A percentile compares a stretch with the other conserved stretches of the same genome.
phyloP scores from a whole-genome alignment of 1,140 invertebrate genomes.

The Nylanderia fulva region DNA sequence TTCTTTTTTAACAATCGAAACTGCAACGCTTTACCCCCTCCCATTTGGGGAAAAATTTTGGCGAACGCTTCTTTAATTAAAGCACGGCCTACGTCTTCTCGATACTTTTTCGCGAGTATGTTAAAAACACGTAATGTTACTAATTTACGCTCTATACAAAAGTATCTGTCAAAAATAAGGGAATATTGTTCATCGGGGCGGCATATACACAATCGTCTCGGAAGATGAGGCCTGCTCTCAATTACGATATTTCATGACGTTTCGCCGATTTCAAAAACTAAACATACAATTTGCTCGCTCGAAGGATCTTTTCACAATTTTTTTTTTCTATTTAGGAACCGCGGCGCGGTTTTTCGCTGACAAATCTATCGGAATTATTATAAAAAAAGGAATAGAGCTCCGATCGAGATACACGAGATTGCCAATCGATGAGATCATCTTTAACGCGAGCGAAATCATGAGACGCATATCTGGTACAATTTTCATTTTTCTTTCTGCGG shows the following conservation, averaged over 20 bases:
- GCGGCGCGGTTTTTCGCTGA: background rate
- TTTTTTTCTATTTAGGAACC: background rate
- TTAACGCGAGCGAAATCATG: background rate
- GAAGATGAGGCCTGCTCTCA: background rate
- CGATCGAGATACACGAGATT: conserved; percentile 13
- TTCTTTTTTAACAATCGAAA: conserved; percentile 24
- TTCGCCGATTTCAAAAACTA: background rate
- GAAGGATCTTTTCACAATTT: background rate
- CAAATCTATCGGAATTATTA: background rate
- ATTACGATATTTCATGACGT: too few relatives aligned
- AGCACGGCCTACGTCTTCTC: conserved; percentile 8
- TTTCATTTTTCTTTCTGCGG: background rate
- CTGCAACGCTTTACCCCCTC: conserved; percentile 53
- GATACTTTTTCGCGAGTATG: background rate
- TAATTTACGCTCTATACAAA: conserved; percentile 11
- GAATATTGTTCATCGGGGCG: background rate
- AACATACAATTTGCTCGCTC: conserved; percentile 21
- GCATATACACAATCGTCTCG: background rate
- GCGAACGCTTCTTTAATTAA: background rate
- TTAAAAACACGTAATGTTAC: background rate
- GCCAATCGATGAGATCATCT: background rate
- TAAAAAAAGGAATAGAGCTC: background rate
- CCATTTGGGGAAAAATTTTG: conserved; percentile 28
- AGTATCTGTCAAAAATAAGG: background rate
- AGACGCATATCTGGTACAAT: background rate